Base-by-base conservation (phyloP, 2,797 vertebrate species). In the Gallinago nigripennis region DNA sequence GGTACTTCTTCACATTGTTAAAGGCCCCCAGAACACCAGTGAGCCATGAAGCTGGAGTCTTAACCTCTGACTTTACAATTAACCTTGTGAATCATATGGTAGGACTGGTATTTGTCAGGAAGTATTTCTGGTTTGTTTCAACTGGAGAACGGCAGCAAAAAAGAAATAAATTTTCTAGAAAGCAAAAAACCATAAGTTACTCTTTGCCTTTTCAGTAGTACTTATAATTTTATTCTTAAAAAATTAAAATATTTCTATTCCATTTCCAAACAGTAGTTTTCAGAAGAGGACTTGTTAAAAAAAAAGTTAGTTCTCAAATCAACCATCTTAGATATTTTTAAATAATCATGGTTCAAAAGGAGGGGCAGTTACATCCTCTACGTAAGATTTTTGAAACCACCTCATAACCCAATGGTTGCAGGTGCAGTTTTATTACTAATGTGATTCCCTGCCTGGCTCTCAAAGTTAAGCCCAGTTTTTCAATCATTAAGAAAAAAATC, bases 181-280 rank as follows among this genome's bases (percentile, higher is more conserved):
- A 77, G n/a, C 9, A 70, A 81, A 43, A 76, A 41, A 35, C 12
- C 46, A 4, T 48, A 48, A 48, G 46, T 24, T 82, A 86, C 66
- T 93, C 83, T 90, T 39, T 23, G 56, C 48, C 48, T 90, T 88
- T 91, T 93, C 73, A 70, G 51, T 24, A 78, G 31, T 71, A 92
- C 69, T 75, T 53, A 20, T 73, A n/a, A 66, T 77, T 96, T 96
- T 97, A 96, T 96, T 97, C 63, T 96, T 86, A 56, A 87, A 90
- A 95, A 87, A 11, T 78, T 41, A 84, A 92, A 93, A 91, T 88
- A 81, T 91, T 77, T 92, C 37, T 93, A 57, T 64, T 84, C 48
- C 14, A 94, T 91, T 95, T 92, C 53, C 45, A 93, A 91, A 48
- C 56, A 88, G 6, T 24, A 76, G 39, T 83, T 86, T 86, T 72